A percentile compares a stretch with the other conserved stretches of the same genome.
phyloP scores from a whole-genome alignment of 2,797 vertebrate genomes.

The Channa striata region DNA sequence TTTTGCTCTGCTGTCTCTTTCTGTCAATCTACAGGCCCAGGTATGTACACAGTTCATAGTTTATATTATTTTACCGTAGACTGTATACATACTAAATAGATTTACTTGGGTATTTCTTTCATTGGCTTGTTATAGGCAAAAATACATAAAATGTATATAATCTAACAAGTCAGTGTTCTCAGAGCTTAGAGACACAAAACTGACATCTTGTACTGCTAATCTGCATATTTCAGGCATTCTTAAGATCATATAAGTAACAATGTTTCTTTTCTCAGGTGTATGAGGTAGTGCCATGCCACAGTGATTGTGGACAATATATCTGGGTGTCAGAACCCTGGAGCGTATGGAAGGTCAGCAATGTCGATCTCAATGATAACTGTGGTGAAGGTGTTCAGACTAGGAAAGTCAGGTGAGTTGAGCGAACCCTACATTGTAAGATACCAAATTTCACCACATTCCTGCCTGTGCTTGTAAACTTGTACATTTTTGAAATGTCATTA shows the following conservation, averaged over 20 bases:
- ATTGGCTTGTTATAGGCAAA: not conserved
- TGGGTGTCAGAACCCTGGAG: conserved; percentile 97
- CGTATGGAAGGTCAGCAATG: conserved; percentile 94
- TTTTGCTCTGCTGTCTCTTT: conserved; percentile 18
- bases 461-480: not conserved
- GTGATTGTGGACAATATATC: conserved; percentile 94
- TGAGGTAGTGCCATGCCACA: conserved; percentile 96
- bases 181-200: not conserved
- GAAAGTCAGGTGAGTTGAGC: conserved; percentile 91
- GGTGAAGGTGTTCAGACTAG: conserved; percentile 96
- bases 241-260: conserved; percentile 7
- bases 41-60: conserved; percentile 50
- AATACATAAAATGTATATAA: not conserved
- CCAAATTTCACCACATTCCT: not conserved
- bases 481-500: not conserved
- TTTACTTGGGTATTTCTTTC: not conserved
- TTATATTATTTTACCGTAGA: not conserved
- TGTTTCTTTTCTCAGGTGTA: conserved; percentile 87
- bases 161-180: not conserved
- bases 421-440: not conserved
- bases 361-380: conserved; percentile 94
- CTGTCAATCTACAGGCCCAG: conserved; percentile 80
- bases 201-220: not conserved
- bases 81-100: not conserved
- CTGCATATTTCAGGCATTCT: not conserved